A percentile compares a stretch with the other conserved stretches of the same genome.
Conservation (phyloP, 2,113 vertebrate species). For the Bucco capensis region DNA sequence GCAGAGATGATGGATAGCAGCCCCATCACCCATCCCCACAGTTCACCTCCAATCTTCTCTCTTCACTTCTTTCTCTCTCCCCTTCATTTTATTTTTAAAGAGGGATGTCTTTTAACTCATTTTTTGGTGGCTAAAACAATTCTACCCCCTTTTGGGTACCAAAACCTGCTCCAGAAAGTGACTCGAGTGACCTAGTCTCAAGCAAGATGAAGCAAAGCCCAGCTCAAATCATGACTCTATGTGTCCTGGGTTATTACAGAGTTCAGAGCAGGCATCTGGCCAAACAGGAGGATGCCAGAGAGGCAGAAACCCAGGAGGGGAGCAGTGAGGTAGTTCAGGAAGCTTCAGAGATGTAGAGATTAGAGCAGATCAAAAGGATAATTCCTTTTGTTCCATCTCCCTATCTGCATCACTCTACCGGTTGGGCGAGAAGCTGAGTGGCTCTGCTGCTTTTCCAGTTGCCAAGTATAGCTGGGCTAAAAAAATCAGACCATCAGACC, state of each 20-base stretch:
- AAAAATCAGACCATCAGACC: no score
- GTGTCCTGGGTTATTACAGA: not conserved
- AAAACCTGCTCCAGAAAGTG: not conserved
- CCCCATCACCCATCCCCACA: not conserved
- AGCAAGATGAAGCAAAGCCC: not conserved
- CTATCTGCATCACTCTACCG: constrained; percentile 21
- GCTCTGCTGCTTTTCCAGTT: not conserved
- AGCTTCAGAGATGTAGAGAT: constrained; percentile 57
- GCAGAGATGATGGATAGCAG: constrained; percentile 43
- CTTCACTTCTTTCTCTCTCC: not conserved
- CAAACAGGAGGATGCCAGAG: not conserved
- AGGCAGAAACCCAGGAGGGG: not conserved
- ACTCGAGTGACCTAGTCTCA: no score
- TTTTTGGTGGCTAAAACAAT: not conserved
- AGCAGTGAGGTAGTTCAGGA: not conserved
- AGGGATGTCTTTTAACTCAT: not conserved
- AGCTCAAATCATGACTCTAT: not conserved
- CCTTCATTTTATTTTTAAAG: not conserved
- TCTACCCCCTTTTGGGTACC: not conserved
- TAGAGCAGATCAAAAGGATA: constrained; percentile 38
- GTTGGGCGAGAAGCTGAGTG: not conserved
- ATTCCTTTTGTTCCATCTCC: constrained; percentile 42
- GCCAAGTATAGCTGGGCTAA: not conserved
- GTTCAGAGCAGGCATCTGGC: not conserved
- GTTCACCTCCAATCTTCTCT: constrained; percentile 1